These are phyloP conservation scores for Lomographa bimaculata DNA, from an alignment of 2,888 invertebrate species.

Conservation along the genomic window DNA sequence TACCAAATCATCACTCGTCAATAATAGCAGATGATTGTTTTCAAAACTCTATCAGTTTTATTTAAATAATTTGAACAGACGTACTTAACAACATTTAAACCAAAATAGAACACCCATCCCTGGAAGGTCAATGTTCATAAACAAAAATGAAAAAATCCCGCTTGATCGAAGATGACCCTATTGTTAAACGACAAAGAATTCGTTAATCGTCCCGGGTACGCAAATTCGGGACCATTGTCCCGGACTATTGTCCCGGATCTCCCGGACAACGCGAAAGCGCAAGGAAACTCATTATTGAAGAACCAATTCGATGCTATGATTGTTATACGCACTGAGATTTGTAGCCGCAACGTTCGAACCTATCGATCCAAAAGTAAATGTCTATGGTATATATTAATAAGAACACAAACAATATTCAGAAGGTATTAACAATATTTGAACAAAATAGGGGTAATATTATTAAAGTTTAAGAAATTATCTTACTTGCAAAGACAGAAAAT, in stretches of 20 bases:
- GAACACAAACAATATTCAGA: no score
- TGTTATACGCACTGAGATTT: constrained; percentile 36
- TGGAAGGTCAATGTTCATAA: constrained; percentile 16
- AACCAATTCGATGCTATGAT: constrained; percentile 32
- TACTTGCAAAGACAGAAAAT: no score
- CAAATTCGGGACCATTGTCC: constrained; percentile 37
- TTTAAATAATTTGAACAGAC: no score
- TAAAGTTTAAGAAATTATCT: no score
- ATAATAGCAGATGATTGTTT: no score
- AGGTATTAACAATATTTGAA: no score
- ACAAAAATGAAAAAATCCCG: constrained; percentile 27
- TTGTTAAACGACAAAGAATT: constrained; percentile 33
- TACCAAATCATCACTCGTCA: no score
- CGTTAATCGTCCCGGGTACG: constrained; percentile 36
- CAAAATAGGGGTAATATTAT: no score
- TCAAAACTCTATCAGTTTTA: no score
- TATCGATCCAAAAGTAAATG: no score
- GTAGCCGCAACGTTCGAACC: constrained; percentile 37
- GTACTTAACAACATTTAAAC: constrained; percentile 5
- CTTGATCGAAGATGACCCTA: constrained; percentile 32
- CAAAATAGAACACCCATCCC: constrained; percentile 13
- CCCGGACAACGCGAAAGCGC: constrained; percentile 34
- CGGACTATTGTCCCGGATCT: constrained; percentile 36
- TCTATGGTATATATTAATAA: no score
- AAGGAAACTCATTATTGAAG: constrained; percentile 38